These are phyloP conservation scores for Pristionchus maxplancki DNA, from an alignment of 2,888 invertebrate genomes.

Conservation along the genomic window DNA sequence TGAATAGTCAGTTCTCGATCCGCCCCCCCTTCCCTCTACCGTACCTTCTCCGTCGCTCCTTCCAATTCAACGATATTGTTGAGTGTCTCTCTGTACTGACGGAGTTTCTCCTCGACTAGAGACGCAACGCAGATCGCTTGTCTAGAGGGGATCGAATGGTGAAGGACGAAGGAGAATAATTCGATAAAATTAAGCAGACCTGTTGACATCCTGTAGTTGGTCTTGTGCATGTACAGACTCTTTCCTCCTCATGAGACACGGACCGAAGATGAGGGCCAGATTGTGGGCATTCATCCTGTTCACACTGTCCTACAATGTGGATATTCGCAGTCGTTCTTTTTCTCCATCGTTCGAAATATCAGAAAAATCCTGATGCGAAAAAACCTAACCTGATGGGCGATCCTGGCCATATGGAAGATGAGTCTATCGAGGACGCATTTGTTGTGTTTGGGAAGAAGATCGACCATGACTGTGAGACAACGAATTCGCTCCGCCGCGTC, in stretches of 20 bases:
- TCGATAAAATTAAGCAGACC: conserved; percentile 80
- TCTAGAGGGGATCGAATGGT: no score
- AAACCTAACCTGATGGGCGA: conserved; percentile 74
- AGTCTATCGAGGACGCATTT: conserved; percentile 89
- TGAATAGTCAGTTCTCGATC: conserved; percentile 41
- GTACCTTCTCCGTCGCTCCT: conserved; percentile 81
- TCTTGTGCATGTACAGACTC: conserved; percentile 84
- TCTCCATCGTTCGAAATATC: no score
- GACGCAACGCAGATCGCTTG: conserved; percentile 86
- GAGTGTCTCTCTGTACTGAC: conserved; percentile 88
- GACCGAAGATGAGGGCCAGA: conserved; percentile 94
- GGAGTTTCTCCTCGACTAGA: conserved; percentile 90
- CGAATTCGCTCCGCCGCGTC: conserved; percentile 89
- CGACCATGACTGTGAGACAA: conserved; percentile 89
- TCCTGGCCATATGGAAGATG: conserved; percentile 90
- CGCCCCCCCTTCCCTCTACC: neutral
- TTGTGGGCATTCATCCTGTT: conserved; percentile 94
- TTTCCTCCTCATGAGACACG: conserved; percentile 92
- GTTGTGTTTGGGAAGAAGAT: conserved; percentile 91
- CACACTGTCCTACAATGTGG: conserved; percentile 86
- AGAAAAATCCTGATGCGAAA: no score
- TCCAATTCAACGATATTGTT: conserved; percentile 93
- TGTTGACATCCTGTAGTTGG: conserved; percentile 89
- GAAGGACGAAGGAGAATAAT: no score
- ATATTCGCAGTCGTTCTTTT: no score